Evolutionary conservation across 1,140 invertebrate species (phyloP).

Genomic region (Drosophila varians): DNA sequence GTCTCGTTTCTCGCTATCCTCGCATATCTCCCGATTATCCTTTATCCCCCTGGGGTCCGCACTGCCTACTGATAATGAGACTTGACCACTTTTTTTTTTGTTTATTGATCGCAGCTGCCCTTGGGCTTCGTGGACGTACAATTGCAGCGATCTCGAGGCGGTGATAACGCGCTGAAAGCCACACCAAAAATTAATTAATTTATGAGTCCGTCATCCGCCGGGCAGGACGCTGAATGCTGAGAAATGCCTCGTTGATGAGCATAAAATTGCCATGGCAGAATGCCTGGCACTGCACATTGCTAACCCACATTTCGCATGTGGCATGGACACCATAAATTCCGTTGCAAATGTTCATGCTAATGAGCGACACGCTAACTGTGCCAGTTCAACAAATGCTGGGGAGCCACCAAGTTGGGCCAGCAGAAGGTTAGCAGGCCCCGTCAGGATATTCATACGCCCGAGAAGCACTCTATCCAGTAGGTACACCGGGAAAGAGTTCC

Average conservation of each 20-base stretch:
- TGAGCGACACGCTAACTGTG: conserved; percentile 79
- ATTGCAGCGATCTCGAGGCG: conserved; percentile 55
- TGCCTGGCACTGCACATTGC: conserved; percentile 38
- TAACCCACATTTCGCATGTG: conserved; percentile 78
- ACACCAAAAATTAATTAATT: conserved; percentile 82
- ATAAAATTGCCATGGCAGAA: conserved; percentile 65
- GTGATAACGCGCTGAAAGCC: conserved; percentile 80
- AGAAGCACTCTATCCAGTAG: no score
- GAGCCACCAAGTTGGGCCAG: conserved; percentile 16
- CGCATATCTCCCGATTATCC: conserved; percentile 62
- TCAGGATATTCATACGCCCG: conserved; percentile 26
- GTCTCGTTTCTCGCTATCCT: conserved; percentile 31
- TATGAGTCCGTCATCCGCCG: conserved; percentile 59
- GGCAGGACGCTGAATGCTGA: conserved; percentile 51
- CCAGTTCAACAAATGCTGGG: conserved; percentile 67
- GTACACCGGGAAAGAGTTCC: no score
- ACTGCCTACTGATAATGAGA: conserved; percentile 65
- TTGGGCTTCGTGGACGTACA: conserved; percentile 36
- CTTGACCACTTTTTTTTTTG: conserved; percentile 70
- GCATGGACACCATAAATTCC: conserved; percentile 71
- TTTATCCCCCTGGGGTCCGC: conserved; percentile 26
- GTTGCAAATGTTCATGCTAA: conserved; percentile 75
- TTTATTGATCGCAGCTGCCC: conserved; percentile 75
- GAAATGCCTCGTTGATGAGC: conserved; percentile 76
- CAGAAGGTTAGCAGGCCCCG: conserved; percentile 2